Conservation (phyloP, 2,888 invertebrate genomes). For the Epinotia demarniana region DNA sequence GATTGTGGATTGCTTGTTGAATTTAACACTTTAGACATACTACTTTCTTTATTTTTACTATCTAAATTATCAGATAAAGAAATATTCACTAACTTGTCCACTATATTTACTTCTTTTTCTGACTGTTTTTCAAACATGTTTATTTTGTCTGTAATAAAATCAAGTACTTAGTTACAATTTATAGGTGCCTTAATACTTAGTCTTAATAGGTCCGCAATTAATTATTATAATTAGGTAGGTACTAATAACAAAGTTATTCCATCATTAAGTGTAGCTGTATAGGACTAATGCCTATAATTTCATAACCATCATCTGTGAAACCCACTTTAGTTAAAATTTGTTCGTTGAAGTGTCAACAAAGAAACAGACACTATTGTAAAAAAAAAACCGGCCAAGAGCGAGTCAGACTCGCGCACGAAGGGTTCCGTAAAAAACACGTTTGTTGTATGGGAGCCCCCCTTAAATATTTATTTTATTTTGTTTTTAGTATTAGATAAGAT, state of each 20-base stretch:
- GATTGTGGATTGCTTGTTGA: slow-evolving; percentile 46
- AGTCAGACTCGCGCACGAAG: too few relatives aligned
- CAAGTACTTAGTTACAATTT: slow-evolving; percentile 1
- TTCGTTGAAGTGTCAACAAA: too few relatives aligned
- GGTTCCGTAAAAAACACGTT: too few relatives aligned
- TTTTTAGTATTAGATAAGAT: too few relatives aligned
- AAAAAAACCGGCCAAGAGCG: too few relatives aligned
- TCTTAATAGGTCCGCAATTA: not conserved
- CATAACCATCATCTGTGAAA: not conserved
- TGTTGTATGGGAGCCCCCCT: too few relatives aligned
- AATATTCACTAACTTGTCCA: slow-evolving; percentile 69
- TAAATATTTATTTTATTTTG: too few relatives aligned
- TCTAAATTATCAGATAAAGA: slow-evolving; percentile 68
- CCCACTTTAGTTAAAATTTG: too few relatives aligned
- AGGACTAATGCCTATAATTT: not conserved
- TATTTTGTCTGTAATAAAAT: slow-evolving; percentile 76
- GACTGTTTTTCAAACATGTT: slow-evolving; percentile 78
- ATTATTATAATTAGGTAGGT: not conserved
- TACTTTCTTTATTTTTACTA: slow-evolving; percentile 64
- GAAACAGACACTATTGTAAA: not conserved
- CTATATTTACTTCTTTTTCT: slow-evolving; percentile 68
- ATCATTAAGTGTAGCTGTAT: not conserved
- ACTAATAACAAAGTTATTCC: slow-evolving; percentile 4
- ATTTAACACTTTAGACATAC: slow-evolving; percentile 54
- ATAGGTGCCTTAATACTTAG: not conserved